Evolutionary conservation across 2,113 vertebrate species (phyloP).

Genomic region (Hymenochirus boettgeri): DNA sequence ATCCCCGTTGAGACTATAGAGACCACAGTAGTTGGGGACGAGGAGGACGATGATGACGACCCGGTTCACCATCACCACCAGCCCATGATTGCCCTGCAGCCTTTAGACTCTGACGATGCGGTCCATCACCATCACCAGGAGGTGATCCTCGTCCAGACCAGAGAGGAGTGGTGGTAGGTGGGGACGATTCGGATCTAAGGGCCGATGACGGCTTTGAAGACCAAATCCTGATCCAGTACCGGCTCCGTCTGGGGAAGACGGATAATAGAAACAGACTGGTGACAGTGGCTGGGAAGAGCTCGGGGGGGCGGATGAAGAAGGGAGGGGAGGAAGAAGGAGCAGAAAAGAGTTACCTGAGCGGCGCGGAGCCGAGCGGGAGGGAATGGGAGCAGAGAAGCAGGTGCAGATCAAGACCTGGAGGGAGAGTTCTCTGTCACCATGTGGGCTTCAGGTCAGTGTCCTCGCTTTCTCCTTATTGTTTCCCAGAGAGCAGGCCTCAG

Average conservation of each 20-base stretch:
- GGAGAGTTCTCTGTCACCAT: constrained; percentile 98
- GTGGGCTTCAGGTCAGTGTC: constrained; percentile 92
- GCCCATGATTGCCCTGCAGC: constrained; percentile 96
- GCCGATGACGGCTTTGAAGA: constrained; percentile 89
- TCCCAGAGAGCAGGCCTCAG: constrained; percentile 52
- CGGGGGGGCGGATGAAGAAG: constrained; percentile 81
- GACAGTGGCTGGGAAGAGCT: constrained; percentile 85
- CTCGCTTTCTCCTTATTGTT: constrained; percentile 61
- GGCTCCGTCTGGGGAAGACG: constrained; percentile 84
- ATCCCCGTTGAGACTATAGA: constrained; percentile 97
- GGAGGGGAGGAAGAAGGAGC: constrained; percentile 79
- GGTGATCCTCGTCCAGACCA: constrained; percentile 94
- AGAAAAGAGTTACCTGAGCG: constrained; percentile 89
- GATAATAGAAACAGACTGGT: constrained; percentile 97
- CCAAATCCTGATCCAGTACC: constrained; percentile 94
- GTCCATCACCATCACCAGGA: constrained; percentile 84
- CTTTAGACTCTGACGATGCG: constrained; percentile 84
- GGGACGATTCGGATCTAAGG: constrained; percentile 88
- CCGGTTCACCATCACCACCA: constrained; percentile 70
- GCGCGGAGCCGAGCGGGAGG: constrained; percentile 78
- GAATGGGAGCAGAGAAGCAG: constrained; percentile 98
- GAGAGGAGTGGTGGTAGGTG: constrained; percentile 96
- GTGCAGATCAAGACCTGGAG: constrained; percentile 98
- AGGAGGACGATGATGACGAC: constrained; percentile 76
- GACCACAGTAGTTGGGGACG: constrained; percentile 88